Conservation (phyloP, 2,797 vertebrate genomes). For the Aeoliscus strigatus region DNA sequence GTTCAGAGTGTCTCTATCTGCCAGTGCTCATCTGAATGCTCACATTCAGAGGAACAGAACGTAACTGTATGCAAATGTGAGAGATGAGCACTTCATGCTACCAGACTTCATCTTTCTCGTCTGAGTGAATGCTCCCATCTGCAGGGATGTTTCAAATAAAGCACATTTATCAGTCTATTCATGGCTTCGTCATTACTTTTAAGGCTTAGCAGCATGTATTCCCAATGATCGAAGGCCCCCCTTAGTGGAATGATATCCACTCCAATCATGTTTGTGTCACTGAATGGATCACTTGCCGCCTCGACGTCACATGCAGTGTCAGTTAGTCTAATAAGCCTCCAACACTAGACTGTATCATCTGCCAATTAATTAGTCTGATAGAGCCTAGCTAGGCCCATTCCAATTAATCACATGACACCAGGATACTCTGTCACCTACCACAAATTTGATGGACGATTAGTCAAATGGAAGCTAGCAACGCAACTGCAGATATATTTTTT, state of each 20-base stretch:
- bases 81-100: no score
- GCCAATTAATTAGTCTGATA: constrained; percentile 60
- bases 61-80: no score
- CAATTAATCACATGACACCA: constrained; percentile 60
- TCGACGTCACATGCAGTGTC: constrained; percentile 47
- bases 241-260: constrained; percentile 19
- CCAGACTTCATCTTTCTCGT: no score
- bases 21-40: no score
- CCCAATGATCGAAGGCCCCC: constrained; percentile 36
- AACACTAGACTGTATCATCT: constrained; percentile 50
- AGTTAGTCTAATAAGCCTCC: constrained; percentile 41
- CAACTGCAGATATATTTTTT: no score
- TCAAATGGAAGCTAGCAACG: constrained; percentile 46
- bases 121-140: constrained; percentile 12
- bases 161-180: constrained; percentile 25
- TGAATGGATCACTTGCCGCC: constrained; percentile 43
- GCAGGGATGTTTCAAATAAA: constrained; percentile 18
- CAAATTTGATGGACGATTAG: constrained; percentile 62
- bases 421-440: constrained; percentile 53
- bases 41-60: no score
- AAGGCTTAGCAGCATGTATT: constrained; percentile 26
- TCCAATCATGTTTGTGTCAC: constrained; percentile 44
- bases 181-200: constrained; percentile 28
- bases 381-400: constrained; percentile 41
- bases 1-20: no score